A percentile compares a stretch with the other conserved stretches of the same genome.
These are phyloP conservation scores for Melipona quadrifasciata DNA, from an alignment of 1,140 invertebrate genomes.

Conservation along the genomic window DNA sequence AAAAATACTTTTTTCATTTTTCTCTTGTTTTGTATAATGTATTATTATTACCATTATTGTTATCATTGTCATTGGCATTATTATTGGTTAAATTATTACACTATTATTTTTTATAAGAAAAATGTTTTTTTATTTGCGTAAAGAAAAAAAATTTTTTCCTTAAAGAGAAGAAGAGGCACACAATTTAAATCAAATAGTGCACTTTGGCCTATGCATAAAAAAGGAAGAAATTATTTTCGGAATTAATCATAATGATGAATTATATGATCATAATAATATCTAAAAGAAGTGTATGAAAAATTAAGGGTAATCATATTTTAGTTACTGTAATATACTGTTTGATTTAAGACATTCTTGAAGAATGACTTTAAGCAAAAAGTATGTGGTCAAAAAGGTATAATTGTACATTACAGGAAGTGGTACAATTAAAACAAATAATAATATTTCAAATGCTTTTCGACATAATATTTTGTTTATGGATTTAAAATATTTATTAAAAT, in stretches of 20 bases:
- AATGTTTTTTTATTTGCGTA: conserved; percentile 10
- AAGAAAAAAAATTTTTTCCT: neutral
- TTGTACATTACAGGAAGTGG: neutral
- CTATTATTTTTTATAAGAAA: conserved; percentile 2
- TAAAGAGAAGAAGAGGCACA: neutral
- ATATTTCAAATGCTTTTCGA: conserved; percentile 38
- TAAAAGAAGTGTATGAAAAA: neutral
- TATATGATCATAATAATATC: no score
- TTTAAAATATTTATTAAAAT: conserved; percentile 41
- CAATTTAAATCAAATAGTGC: conserved; percentile 21
- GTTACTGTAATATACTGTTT: conserved; percentile 6
- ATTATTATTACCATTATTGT: conserved; percentile 28
- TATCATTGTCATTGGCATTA: conserved; percentile 16
- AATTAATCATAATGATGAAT: conserved; percentile 29
- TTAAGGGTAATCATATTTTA: conserved; percentile 8
- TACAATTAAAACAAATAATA: neutral
- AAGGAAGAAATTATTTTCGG: conserved; percentile 33
- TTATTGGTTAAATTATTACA: neutral
- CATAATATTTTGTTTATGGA: conserved; percentile 37
- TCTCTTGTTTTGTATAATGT: conserved; percentile 32
- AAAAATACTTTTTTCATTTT: conserved; percentile 37
- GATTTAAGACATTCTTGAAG: neutral
- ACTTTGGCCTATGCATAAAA: conserved; percentile 26
- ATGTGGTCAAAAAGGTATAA: conserved; percentile 5
- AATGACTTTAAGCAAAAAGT: neutral